Conservation (phyloP, 23 tunicate genomes). For the Ciona savignyi region DNA sequence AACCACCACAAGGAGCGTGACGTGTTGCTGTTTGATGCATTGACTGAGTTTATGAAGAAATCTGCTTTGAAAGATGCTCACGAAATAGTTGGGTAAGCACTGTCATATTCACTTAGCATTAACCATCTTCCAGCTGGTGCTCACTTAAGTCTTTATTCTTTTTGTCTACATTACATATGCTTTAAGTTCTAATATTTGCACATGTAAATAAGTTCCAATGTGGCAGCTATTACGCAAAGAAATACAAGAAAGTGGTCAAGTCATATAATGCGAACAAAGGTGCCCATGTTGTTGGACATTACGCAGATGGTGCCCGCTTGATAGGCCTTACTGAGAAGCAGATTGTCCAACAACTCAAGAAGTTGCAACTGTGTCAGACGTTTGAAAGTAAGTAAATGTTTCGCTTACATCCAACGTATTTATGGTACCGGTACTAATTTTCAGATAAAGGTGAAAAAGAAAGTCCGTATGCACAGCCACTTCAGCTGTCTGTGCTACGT, state of each 20-base stretch:
- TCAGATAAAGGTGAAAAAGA: constrained; percentile 45
- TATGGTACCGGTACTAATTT: too few relatives aligned
- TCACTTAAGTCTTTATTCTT: neutral
- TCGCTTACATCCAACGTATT: too few relatives aligned
- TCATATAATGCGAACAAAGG: constrained; percentile 37
- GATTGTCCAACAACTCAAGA: constrained; percentile 37
- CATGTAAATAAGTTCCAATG: neutral
- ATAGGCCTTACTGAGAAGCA: constrained; percentile 60
- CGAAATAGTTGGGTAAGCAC: constrained; percentile 73
- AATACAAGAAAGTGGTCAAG: constrained; percentile 56
- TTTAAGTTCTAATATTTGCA: neutral
- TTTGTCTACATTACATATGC: too few relatives aligned
- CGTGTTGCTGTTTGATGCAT: constrained; percentile 59
- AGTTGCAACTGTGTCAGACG: constrained; percentile 23
- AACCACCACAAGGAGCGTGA: constrained; percentile 19
- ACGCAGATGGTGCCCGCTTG: constrained; percentile 66
- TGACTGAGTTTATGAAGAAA: constrained; percentile 75
- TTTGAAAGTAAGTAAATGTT: constrained; percentile 34
- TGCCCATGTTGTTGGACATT: constrained; percentile 73
- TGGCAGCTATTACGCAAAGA: constrained; percentile 56
- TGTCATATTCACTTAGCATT: too few relatives aligned
- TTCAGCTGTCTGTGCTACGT: constrained; percentile 24
- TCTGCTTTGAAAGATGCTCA: constrained; percentile 67
- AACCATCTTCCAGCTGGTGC: too few relatives aligned
- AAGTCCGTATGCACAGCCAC: constrained; percentile 54